These are phyloP conservation scores for Rhagophthalmus giganteus DNA, from an alignment of 2,888 invertebrate species.

Conservation along the genomic window DNA sequence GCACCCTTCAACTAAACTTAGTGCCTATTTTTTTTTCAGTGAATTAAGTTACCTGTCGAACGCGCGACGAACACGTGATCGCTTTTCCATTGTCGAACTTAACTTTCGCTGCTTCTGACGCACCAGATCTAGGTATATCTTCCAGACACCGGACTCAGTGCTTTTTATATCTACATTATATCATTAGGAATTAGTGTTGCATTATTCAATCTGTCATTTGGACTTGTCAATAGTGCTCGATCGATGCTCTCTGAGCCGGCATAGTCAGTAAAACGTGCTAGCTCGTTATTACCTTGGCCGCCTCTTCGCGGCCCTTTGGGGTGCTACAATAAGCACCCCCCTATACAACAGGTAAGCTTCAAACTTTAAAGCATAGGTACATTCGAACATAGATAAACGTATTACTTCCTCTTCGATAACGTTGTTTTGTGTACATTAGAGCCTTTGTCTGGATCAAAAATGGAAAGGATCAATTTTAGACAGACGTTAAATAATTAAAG, in stretches of 20 bases:
- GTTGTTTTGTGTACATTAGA: too few relatives aligned
- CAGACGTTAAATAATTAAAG: too few relatives aligned
- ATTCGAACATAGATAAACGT: too few relatives aligned
- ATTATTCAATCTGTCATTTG: constrained; percentile 38
- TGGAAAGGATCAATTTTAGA: too few relatives aligned
- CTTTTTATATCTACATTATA: constrained; percentile 24
- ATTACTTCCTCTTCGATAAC: too few relatives aligned
- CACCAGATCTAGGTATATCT: constrained; percentile 18
- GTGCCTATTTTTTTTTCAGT: constrained; percentile 34
- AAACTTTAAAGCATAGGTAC: too few relatives aligned
- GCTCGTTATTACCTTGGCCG: constrained; percentile 44
- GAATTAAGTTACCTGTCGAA: constrained; percentile 26
- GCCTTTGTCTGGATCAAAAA: too few relatives aligned
- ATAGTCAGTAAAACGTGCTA: constrained; percentile 43
- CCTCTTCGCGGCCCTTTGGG: constrained; percentile 38
- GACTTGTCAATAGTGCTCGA: constrained; percentile 41
- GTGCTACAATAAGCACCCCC: constrained; percentile 30
- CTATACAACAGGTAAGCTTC: constrained; percentile 48
- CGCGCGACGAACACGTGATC: constrained; percentile 26
- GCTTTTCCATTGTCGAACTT: constrained; percentile 9
- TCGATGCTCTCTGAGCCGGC: constrained; percentile 50
- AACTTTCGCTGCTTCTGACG: constrained; percentile 3
- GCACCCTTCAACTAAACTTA: constrained; percentile 30
- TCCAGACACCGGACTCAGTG: constrained; percentile 15
- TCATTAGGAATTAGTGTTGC: too few relatives aligned